These are phyloP conservation scores for Pogoniulus pusillus DNA, from an alignment of 2,797 vertebrate species.

Conservation along the genomic window DNA sequence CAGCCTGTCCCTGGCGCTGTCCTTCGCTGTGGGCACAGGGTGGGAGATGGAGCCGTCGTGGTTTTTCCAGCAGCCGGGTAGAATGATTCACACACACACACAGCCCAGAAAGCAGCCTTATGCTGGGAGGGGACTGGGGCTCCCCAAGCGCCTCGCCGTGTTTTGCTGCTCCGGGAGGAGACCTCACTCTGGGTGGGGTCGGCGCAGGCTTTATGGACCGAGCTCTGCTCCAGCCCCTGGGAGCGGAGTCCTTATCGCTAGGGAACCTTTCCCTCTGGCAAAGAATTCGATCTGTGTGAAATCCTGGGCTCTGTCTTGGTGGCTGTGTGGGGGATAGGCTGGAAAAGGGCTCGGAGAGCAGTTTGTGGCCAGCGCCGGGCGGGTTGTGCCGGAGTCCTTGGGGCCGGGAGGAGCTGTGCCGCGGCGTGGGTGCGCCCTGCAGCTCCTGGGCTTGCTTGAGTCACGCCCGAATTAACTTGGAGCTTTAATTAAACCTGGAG, in stretches of 20 bases:
- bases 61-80: not conserved
- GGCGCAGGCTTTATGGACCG: not conserved
- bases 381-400: not conserved
- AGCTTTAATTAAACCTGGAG: not conserved
- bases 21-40: accelerated
- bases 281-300: accelerated
- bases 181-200: accelerated
- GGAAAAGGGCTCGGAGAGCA: not conserved
- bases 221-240: not conserved
- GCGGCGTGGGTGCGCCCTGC: not conserved
- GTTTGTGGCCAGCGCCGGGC: too few relatives aligned
- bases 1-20: accelerated
- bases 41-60: not conserved
- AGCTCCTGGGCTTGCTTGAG: not conserved
- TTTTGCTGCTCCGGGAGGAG: not conserved
- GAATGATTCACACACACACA: too few relatives aligned
- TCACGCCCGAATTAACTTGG: not conserved
- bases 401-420: not conserved
- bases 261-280: not conserved
- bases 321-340: not conserved
- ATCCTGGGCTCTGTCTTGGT: accelerated
- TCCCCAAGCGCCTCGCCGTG: accelerated
- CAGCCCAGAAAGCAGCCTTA: not conserved
- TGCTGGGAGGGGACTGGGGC: not conserved
- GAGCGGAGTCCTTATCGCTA: not conserved